Conservation (phyloP, 2,888 invertebrate genomes). For the Octodonta nipae region DNA sequence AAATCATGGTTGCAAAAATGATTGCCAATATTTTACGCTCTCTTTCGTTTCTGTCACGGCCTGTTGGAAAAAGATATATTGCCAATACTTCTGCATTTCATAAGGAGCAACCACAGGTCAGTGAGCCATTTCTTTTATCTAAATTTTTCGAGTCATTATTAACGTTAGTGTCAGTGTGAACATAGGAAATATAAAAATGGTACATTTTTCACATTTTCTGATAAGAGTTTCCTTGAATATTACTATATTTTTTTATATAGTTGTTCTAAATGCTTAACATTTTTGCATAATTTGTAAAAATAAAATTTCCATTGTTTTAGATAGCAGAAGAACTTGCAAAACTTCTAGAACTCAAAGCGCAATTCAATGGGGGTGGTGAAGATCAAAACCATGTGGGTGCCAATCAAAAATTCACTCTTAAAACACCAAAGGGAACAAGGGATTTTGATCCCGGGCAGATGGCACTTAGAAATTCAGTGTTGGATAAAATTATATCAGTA, state of each 20-base stretch:
- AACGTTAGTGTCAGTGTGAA: too few species aligned
- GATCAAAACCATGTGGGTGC: constrained; percentile 30
- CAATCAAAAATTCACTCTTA: constrained; percentile 65
- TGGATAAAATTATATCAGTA: constrained; percentile 73
- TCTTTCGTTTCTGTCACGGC: constrained; percentile 27
- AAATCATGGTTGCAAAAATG: too few species aligned
- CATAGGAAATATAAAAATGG: too few species aligned
- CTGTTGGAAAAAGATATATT: constrained; percentile 24
- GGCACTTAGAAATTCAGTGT: constrained; percentile 73
- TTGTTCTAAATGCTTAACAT: background rate
- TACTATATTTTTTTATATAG: background rate
- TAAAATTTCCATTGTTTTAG: constrained; percentile 42
- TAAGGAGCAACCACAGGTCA: constrained; percentile 32
- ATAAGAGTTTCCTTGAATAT: constrained; percentile 10
- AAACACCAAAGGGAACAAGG: constrained; percentile 86
- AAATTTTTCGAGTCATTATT: too few species aligned
- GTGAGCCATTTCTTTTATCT: too few species aligned
- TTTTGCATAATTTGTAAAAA: background rate
- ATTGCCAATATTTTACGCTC: constrained; percentile 18
- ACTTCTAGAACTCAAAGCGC: constrained; percentile 65
- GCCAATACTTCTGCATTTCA: constrained; percentile 19
- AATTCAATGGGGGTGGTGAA: constrained; percentile 47
- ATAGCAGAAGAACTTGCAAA: constrained; percentile 75
- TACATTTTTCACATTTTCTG: too few species aligned
- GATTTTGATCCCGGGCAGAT: constrained; percentile 93